Base-by-base conservation (phyloP, 64 coral and sea anemone species). In the Astreopora myriophthalma region DNA sequence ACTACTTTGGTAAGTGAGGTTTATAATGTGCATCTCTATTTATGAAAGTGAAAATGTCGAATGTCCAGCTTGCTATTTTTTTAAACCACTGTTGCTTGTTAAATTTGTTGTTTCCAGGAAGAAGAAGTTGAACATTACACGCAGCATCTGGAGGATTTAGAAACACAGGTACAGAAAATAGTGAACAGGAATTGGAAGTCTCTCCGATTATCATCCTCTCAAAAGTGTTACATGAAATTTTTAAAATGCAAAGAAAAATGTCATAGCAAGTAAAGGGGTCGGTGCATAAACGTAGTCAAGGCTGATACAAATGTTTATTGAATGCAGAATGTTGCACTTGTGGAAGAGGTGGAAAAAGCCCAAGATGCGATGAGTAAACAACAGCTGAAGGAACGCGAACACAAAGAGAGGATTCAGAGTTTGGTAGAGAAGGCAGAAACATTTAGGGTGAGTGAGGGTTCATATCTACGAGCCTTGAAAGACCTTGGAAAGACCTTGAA, bases 351-450 rank as follows among this genome's bases (percentile, higher is more conserved):
- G 40, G 95, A 96, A 9, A 76, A 86, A 65, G 87, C 86, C 5
- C 44, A 79, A 35, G 73, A 90, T 71, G 87, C 73, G 48, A 42
- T 86, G 11, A 71, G 48, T 7, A 93, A 93, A 72, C 95, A 96
- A n/a, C 86, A 96, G 57, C 78, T 90, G 1, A 90, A 93, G 55
- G 89, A 92, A n/a, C 13, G 55, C 5, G 60, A 93, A 36, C 91
- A 86, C 71, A 89, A 85, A 34, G 91, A 96, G 11, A 96, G 93
- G 75, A 90, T 93, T 19, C 90, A 93, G 60, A 81, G 52, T 20
- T 42, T 96, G n/a, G 27, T 96, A 35, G 91, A 90, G 48, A 96
- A 96, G 60, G 89, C 85, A 20, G 95, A 96, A 62, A 72, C 87
- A 19, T 89, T 93, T 14, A 89, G 69, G 42, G 94, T 96, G 78